Percentiles rank a stretch among this genome's conserved stretches.
phyloP scores from a whole-genome alignment of 1,140 invertebrate genomes.

The Brachystomella parvula region DNA sequence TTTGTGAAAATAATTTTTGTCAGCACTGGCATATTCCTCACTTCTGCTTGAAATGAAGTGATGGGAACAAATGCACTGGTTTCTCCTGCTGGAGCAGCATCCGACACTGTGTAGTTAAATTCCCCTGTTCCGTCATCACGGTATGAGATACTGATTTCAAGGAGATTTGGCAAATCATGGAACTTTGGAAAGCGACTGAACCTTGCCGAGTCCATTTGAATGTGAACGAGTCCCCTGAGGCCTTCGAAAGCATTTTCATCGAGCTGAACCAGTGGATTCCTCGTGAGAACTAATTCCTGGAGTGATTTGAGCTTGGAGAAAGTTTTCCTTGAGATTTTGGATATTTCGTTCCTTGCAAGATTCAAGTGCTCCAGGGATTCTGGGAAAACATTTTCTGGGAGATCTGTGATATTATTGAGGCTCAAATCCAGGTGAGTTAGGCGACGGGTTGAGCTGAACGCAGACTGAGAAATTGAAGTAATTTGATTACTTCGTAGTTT shows the following conservation, averaged over 20 bases:
- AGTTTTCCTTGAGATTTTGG: constrained; percentile 18
- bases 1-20: neutral
- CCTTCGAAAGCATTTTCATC: constrained; percentile 23
- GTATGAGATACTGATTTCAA: neutral
- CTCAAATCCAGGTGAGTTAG: constrained; percentile 21
- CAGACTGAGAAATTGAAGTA: neutral
- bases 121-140: neutral
- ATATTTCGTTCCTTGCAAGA: constrained; percentile 24
- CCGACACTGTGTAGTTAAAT: too few relatives aligned
- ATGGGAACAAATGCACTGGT: too few relatives aligned
- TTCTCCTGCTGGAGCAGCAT: too few relatives aligned
- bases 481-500: constrained; percentile 26
- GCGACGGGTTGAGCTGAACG: constrained; percentile 18
- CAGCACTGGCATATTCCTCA: constrained; percentile 13
- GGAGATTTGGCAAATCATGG: constrained; percentile 10
- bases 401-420: constrained; percentile 17
- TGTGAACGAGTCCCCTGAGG: constrained; percentile 17
- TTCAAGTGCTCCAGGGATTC: constrained; percentile 18
- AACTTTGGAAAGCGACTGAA: constrained; percentile 18
- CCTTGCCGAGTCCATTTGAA: constrained; percentile 24
- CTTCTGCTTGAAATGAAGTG: too few relatives aligned
- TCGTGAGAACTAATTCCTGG: constrained; percentile 1
- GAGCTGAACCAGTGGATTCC: constrained; percentile 21
- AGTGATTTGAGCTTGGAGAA: constrained; percentile 26
- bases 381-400: constrained; percentile 21